Conservation (phyloP, 2,888 invertebrate genomes). For the Meteorus cinctellus region DNA sequence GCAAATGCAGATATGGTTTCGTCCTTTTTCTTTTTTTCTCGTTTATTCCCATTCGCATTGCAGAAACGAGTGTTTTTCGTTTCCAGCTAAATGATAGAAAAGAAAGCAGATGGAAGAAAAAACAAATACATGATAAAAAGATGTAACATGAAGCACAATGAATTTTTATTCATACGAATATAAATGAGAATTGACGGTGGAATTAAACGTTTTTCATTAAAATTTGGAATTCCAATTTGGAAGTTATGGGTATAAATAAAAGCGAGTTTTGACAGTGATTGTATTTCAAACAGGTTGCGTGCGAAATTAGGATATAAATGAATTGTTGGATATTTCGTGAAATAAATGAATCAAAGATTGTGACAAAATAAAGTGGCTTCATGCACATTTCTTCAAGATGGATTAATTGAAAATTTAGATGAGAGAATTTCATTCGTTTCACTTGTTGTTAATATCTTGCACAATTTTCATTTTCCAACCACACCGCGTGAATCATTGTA, state of each 20-base stretch:
- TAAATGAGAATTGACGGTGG: background rate
- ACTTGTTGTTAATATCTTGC: too few species aligned
- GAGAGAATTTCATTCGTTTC: too few species aligned
- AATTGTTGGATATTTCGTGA: background rate
- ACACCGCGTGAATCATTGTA: too few species aligned
- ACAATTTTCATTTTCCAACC: too few species aligned
- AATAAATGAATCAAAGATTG: background rate
- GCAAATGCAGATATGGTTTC: conserved; percentile 15
- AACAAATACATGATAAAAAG: background rate
- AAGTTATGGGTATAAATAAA: background rate
- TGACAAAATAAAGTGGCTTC: background rate
- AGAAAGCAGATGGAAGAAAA: background rate
- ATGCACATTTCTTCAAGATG: background rate
- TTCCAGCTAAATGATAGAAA: background rate
- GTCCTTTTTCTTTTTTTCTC: conserved; percentile 3
- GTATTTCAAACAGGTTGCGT: background rate
- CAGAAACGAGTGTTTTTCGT: background rate
- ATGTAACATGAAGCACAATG: background rate
- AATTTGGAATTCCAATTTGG: background rate
- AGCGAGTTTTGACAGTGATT: background rate
- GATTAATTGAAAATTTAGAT: background rate
- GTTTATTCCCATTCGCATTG: conserved; percentile 11
- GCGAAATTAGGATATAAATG: background rate
- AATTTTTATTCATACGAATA: background rate
- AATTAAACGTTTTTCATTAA: conserved; percentile 3